Conservation (phyloP, 2,113 vertebrate species). For the Myanophis thanlyinensis region DNA sequence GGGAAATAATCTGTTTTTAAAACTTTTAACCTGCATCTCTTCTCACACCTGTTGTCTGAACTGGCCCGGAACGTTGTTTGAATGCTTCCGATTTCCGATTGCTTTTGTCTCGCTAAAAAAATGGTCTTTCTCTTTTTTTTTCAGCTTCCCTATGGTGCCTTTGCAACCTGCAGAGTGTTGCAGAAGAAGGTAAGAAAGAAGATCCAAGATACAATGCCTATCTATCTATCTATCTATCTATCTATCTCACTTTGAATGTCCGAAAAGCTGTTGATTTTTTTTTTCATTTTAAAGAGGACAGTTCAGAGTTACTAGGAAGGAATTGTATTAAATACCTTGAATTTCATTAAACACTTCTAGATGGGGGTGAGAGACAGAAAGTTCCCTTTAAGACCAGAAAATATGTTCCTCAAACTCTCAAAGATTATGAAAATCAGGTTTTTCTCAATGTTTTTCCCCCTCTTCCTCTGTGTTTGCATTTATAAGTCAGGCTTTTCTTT, state of each 20-base stretch:
- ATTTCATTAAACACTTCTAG: not conserved
- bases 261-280: too few relatives aligned
- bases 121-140: not conserved
- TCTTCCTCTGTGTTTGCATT: not conserved
- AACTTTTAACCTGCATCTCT: too few relatives aligned
- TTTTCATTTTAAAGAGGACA: not conserved
- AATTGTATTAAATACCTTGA: not conserved
- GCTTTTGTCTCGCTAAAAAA: not conserved
- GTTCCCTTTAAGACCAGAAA: not conserved
- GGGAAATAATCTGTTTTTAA: not conserved
- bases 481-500: not conserved
- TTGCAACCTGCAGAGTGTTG: slow-evolving; percentile 90
- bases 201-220: not conserved
- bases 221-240: too few relatives aligned
- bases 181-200: slow-evolving; percentile 89
- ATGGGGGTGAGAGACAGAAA: too few relatives aligned
- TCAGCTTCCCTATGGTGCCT: slow-evolving; percentile 85
- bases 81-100: not conserved
- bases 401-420: not conserved
- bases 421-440: not conserved
- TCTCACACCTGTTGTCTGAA: not conserved
- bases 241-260: too few relatives aligned
- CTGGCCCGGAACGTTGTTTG: not conserved
- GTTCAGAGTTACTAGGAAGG: not conserved
- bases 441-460: not conserved